Base-by-base conservation (phyloP, 2,797 vertebrate genomes). In the Stomatorhinus walkeri region DNA sequence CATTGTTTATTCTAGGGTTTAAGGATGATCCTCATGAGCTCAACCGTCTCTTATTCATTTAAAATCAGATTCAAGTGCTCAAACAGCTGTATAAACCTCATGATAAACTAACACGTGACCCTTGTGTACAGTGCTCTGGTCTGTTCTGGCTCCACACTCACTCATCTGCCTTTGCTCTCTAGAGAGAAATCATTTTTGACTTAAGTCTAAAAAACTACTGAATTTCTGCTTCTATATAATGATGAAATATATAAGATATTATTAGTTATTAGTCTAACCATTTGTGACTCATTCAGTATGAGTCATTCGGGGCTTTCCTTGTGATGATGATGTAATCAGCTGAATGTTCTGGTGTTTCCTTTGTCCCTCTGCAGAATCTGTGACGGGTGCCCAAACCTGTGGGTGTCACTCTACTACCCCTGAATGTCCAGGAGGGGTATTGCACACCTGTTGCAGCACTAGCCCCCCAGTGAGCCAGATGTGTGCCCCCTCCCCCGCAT, bases 361-460 rank as follows among this genome's bases (percentile, higher is more conserved):
- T 40, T 40, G 32, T 79, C 2, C 32, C 4, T 16, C 72, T 79
- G 28, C 64, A 79, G 72, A 79, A 16, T 79, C 36, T 79, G 16
- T 79, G 72, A 91, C 93, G 43, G 91, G 92, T 90, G 87, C 93
- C 88, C 94, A 95, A 91, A 91, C 93, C 2, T 93, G 94, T 92
- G 93, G 92, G 28, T 90, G 91, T 19, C 84, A 92, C 49, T 94
- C 93, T 54, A 88, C 92, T 1, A 83, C 91, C 22, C 59, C 93
- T 7, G 95, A 95, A 56, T 94, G 91, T 40, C 89, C 91, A 0
- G 95, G 96, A 76, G 93, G 88, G 90, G 89, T 93, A 4, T 89
- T 93, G 24, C 95, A 95, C 88, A 79, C 72, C 72, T 79, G 36
- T 79, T 79, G 36, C 32, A 43, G 14, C 32, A 79, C 72, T 43